A percentile compares a stretch with the other conserved stretches of the same genome.
phyloP scores from a whole-genome alignment of 1,140 invertebrate genomes.

The Bombus polaris region DNA sequence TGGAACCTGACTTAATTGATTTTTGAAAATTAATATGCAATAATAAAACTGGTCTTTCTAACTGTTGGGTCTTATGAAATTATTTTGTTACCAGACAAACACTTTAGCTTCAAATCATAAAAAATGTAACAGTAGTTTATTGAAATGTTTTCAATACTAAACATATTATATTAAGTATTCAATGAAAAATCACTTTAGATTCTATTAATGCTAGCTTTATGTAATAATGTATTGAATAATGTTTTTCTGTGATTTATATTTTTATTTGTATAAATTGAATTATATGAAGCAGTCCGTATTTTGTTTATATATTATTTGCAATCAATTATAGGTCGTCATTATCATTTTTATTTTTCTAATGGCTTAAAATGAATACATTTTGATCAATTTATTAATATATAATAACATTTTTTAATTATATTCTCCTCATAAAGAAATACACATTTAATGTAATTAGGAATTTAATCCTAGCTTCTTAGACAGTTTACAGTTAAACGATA shows the following conservation, averaged over 20 bases:
- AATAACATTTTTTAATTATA: not conserved
- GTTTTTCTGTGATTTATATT: not conserved
- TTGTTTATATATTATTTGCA: not conserved
- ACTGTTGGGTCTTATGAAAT: no score
- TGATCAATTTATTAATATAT: not conserved
- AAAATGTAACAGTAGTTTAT: not conserved
- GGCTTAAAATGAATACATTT: not conserved
- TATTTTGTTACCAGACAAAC: no score
- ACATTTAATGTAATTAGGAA: constrained; percentile 23
- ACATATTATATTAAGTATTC: not conserved
- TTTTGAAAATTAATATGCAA: no score
- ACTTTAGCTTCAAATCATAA: no score
- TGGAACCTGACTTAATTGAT: no score
- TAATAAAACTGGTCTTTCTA: no score
- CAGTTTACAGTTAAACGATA: constrained; percentile 50
- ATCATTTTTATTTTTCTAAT: not conserved
- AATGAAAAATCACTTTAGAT: not conserved
- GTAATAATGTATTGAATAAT: not conserved
- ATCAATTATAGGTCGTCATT: not conserved
- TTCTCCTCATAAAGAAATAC: not conserved
- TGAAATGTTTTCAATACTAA: not conserved
- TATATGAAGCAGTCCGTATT: not conserved
- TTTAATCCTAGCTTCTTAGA: constrained; percentile 34
- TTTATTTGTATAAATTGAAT: not conserved
- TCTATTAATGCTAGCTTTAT: not conserved